Evolutionary conservation across 2,797 vertebrate species (phyloP), one percentile per base, ranked within the genome.

Genomic region (Melanotaenia pygmaea): DNA sequence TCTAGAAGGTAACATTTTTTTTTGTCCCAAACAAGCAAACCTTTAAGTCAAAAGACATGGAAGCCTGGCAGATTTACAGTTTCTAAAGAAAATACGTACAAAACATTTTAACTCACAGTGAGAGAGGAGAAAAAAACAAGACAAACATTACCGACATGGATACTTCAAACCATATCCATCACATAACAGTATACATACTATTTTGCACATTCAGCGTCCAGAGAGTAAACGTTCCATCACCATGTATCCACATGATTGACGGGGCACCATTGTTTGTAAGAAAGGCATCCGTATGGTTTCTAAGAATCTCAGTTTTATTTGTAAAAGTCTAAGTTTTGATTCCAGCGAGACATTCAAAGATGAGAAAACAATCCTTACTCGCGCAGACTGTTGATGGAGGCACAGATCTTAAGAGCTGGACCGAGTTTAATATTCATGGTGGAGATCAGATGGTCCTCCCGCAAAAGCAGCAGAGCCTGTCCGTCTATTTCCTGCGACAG

Each of bases 401-500:
- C 98, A 85, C 98, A 99, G 88, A 99, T 99, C 94, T 99, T 99
- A 56, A 99, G 94, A 6, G 98, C 98, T 0, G 98, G 98, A 64
- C 98, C 98, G 79, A 99, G 94, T 92, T 99, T 99, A 92, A 99
- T 99, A 87, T 99, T 99, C 98, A 99, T 99, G 89, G 98, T 98
- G 89, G 97, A 97, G 95, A 99, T 99, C 67, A 99, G 97, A 87
- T 99, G 98, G 76, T 99, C 98, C 91, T 99, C 98, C 81, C 97
- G 96, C 76, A 99, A 92, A 67, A 99, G 93, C 77, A 99, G 93
- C 84, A 99, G 96, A 68, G 98, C 98, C 91, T 99, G 98, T 28
- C 98, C 98, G 59, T 99, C 98, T 58, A 99, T 99, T 91, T 99
- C 98, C 93, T 99, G 98, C 24, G 96, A 96, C 93, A 97, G 94